These are phyloP conservation scores for Drosophila pegasa DNA, from an alignment of 2,888 invertebrate genomes.

Conservation along the genomic window DNA sequence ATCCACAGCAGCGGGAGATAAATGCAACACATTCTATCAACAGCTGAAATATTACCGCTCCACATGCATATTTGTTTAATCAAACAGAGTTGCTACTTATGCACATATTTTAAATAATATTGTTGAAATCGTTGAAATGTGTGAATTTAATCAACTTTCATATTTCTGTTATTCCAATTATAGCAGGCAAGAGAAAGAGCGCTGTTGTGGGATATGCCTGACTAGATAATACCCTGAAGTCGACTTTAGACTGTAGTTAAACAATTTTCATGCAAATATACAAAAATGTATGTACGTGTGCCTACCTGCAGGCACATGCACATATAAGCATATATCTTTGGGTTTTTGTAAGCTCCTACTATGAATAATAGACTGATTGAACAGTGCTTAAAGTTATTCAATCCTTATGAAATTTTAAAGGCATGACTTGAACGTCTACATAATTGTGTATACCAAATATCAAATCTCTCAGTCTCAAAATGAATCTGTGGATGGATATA, in stretches of 20 bases:
- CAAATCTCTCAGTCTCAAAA: no score
- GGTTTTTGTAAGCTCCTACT: accelerated
- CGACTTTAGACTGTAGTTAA: not conserved
- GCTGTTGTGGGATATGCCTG: not conserved
- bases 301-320: not conserved
- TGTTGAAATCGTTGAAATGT: not conserved
- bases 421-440: no score
- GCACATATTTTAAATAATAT: not conserved
- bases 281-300: no score
- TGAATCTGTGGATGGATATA: no score
- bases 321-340: not conserved
- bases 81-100: conserved; percentile 3
- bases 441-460: not conserved
- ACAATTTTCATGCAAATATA: not conserved
- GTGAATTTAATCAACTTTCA: conserved; percentile 1
- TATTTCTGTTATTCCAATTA: not conserved
- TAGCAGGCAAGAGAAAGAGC: no score
- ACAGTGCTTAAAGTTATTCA: not conserved
- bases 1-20: not conserved
- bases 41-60: conserved; percentile 1
- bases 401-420: not conserved
- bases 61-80: conserved; percentile 3
- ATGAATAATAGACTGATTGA: not conserved
- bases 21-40: conserved; percentile 1
- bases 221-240: not conserved